A percentile compares a stretch with the other conserved stretches of the same genome.
phyloP scores from a whole-genome alignment of 1,140 invertebrate genomes.

The Acromyrmex charruanus region DNA sequence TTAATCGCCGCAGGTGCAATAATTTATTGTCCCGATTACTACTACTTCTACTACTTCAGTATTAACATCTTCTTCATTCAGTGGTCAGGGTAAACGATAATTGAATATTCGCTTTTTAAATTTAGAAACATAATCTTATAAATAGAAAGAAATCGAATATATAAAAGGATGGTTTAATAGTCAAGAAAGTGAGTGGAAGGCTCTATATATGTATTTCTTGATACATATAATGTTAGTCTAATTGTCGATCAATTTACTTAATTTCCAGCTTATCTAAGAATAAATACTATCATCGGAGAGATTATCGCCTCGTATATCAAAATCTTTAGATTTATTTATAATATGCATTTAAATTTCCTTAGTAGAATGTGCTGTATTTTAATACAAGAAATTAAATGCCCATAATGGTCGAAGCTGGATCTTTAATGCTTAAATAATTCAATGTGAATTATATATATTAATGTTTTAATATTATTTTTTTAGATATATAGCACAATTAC shows the following conservation, averaged over 20 bases:
- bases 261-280: not conserved
- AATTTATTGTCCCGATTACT: constrained; percentile 72
- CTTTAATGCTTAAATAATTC: too few relatives aligned
- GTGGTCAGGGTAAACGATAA: constrained; percentile 56
- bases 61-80: constrained; percentile 69
- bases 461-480: constrained; percentile 7
- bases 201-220: not conserved
- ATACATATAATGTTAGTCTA: not conserved
- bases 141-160: not conserved
- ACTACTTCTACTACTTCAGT: constrained; percentile 45
- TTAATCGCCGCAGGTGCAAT: constrained; percentile 70
- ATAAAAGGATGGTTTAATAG: not conserved
- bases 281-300: not conserved
- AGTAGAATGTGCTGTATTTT: not conserved
- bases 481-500: not conserved
- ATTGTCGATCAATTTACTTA: not conserved
- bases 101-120: constrained; percentile 36
- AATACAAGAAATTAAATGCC: not conserved
- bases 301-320: not conserved
- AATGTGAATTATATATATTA: too few relatives aligned
- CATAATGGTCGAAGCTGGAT: too few relatives aligned
- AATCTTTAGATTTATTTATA: constrained; percentile 9
- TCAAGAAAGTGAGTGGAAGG: not conserved
- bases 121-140: not conserved
- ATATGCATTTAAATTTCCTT: not conserved